Evolutionary conservation across 2,888 invertebrate genomes (phyloP).

Genomic region (Drosophila demipolita): DNA sequence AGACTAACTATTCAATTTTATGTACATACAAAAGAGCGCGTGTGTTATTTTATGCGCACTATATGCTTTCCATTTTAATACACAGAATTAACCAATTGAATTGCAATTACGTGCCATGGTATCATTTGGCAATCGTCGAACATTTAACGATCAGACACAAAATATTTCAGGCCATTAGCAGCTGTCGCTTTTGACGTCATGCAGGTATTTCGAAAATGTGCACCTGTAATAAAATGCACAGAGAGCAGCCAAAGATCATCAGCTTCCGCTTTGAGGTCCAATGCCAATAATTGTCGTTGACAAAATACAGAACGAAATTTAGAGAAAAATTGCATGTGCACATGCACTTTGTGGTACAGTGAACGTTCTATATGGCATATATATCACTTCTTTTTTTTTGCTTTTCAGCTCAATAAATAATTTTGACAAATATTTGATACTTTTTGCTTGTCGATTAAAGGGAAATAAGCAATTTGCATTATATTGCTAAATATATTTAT

Average conservation of each 20-base stretch:
- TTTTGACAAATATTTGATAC: background rate
- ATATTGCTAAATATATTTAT: too few species aligned
- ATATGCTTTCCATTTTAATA: slow-evolving; percentile 62
- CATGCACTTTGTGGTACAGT: slow-evolving; percentile 15
- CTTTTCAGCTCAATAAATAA: background rate
- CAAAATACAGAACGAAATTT: slow-evolving; percentile 5
- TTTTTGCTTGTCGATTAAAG: background rate
- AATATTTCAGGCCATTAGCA: slow-evolving; percentile 68
- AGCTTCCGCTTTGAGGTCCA: slow-evolving; percentile 56
- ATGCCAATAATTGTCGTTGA: slow-evolving; percentile 43
- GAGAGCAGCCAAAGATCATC: slow-evolving; percentile 24
- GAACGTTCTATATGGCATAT: background rate
- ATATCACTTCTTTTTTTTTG: background rate
- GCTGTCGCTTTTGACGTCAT: slow-evolving; percentile 62
- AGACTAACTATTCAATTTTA: slow-evolving; percentile 20
- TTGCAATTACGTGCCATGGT: slow-evolving; percentile 58
- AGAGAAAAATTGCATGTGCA: background rate
- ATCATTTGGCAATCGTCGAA: slow-evolving; percentile 50
- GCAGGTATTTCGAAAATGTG: slow-evolving; percentile 61
- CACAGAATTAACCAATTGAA: slow-evolving; percentile 48
- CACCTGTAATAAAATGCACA: slow-evolving; percentile 54
- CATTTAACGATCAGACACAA: slow-evolving; percentile 46
- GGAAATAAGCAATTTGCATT: too few species aligned
- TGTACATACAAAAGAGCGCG: slow-evolving; percentile 7
- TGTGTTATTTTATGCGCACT: slow-evolving; percentile 34